A percentile compares a stretch with the other conserved stretches of the same genome.
phyloP scores from a whole-genome alignment of 1,140 invertebrate genomes.

The Propsilocerus akamusi region DNA sequence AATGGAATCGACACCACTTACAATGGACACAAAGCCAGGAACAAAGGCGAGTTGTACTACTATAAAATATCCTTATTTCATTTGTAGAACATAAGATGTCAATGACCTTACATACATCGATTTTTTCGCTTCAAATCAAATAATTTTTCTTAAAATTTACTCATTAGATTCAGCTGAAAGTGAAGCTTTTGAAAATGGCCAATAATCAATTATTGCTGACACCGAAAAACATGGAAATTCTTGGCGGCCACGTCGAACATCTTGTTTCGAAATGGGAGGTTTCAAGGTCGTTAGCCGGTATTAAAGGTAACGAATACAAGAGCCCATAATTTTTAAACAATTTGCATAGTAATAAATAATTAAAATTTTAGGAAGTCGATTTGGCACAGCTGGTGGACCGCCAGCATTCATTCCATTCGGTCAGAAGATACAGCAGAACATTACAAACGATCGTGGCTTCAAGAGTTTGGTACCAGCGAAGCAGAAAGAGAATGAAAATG shows the following conservation, averaged over 20 bases:
- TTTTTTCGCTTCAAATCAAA: not conserved
- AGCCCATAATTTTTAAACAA: not conserved
- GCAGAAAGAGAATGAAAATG: constrained; percentile 34
- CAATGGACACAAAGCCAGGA: constrained; percentile 54
- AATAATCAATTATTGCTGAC: constrained; percentile 55
- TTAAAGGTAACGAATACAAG: constrained; percentile 29
- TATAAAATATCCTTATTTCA: not conserved
- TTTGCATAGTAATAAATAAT: not conserved
- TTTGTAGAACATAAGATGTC: not conserved
- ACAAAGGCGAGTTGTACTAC: constrained; percentile 41
- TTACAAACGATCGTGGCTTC: constrained; percentile 37
- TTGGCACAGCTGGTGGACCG: constrained; percentile 49
- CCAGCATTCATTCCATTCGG: constrained; percentile 85
- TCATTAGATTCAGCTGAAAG: constrained; percentile 21
- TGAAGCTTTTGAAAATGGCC: constrained; percentile 31
- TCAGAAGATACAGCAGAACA: constrained; percentile 33
- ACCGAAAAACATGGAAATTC: constrained; percentile 39
- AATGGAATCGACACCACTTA: constrained; percentile 40
- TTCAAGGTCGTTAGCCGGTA: constrained; percentile 55
- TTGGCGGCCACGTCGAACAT: constrained; percentile 64
- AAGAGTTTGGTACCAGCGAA: constrained; percentile 41
- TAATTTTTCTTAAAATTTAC: not conserved
- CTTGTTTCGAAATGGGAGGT: constrained; percentile 82
- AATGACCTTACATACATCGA: not conserved
- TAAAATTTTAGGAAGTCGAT: constrained; percentile 11